phyloP scores from a whole-genome alignment of 2,888 invertebrate species.

The Harpalus rubripes region DNA sequence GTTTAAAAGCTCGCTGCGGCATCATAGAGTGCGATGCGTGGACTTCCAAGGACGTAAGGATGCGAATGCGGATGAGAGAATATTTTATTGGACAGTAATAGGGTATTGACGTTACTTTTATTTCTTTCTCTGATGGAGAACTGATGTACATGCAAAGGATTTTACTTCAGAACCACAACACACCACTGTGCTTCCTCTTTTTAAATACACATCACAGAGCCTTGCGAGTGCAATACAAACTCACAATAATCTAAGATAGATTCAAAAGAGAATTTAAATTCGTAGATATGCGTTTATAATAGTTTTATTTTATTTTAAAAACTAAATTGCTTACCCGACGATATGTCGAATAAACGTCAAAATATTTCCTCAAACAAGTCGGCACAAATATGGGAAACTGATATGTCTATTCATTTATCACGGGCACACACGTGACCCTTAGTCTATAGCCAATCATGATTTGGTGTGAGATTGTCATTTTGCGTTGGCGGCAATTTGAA shows the following conservation, averaged over 20 bases:
- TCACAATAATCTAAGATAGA: background rate
- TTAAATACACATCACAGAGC: background rate
- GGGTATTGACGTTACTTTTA: conserved; percentile 53
- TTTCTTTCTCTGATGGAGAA: conserved; percentile 41
- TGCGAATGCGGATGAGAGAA: conserved; percentile 31
- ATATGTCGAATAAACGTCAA: too few species aligned
- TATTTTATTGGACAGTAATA: conserved; percentile 56
- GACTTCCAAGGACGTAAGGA: background rate
- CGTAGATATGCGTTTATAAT: too few species aligned
- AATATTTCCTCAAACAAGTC: too few species aligned
- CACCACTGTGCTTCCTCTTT: background rate
- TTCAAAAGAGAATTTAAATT: too few species aligned
- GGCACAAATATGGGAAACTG: too few species aligned
- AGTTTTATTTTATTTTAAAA: too few species aligned
- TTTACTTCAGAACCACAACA: background rate
- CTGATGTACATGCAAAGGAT: conserved; percentile 35
- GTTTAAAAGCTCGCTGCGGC: background rate
- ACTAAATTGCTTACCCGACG: too few species aligned
- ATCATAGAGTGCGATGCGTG: background rate
- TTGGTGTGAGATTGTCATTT: too few species aligned
- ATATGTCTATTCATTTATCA: too few species aligned
- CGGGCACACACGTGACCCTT: too few species aligned
- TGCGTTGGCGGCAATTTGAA: too few species aligned
- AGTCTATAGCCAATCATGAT: too few species aligned
- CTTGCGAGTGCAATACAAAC: background rate